Evolutionary conservation across 2,113 vertebrate genomes (phyloP), one percentile per base, ranked within the genome.

Genomic region (Ctenomys sociabilis): DNA sequence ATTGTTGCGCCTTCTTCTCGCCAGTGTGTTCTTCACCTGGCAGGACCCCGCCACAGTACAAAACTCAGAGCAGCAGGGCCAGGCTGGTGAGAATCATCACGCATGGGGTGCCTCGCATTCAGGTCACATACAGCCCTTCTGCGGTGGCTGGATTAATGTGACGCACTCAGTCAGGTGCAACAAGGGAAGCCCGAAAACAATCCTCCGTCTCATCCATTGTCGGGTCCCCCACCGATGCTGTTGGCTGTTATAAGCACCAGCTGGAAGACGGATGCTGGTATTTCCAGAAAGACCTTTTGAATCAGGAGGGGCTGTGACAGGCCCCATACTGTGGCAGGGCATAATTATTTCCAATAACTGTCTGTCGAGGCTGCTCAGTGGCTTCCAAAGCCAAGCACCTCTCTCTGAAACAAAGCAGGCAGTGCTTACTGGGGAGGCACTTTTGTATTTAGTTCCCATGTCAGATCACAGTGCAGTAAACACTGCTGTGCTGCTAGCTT

Each of bases 311-410:
- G 57, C 86, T 87, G 80, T 72, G 90, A 88, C 0, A 9, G 85
- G 30, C 43, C 49, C 54, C 80, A 45, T 3, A 84, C 91, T 90
- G 93, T 45, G 96, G 49, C 52, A 57, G 64, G 64, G 86, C 52
- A 17, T 92, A 87, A 97, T 96, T 93, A 96, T 91, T 96, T 87
- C 84, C 86, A 96, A 94, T 93, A 95, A 96, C 92, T 90, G 93
- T 86, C 92, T 94, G 88, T 70, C 86, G 64, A 59, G 91, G 88
- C 45, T 52, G 45, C 73, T 83, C 80, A 52, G 78, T 91, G 88
- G 85, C 89, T 93, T 96, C 83, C 83, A 94, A 95, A 86, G 85
- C 57, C 84, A 85, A 85, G 72, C 1, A 10, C 35, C 68, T 93
- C 68, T 93, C 7, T 21, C 7, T 28, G 12, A 64, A 81, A 92